phyloP scores from a whole-genome alignment of 2,797 vertebrate species.

The Sitta carolinensis region DNA sequence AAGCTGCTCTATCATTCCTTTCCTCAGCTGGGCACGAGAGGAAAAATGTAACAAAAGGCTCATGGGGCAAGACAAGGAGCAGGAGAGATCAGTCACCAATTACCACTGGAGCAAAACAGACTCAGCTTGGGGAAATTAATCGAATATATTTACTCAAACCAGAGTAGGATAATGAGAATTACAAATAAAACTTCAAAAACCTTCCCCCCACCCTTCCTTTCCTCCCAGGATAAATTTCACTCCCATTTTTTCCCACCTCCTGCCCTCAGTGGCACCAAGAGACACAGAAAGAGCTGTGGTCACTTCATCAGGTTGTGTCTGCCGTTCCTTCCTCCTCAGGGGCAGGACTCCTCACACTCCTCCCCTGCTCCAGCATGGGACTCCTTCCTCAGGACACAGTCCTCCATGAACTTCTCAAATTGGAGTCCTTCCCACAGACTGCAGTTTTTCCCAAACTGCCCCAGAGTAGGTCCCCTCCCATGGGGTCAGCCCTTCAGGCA shows the following conservation, averaged over 20 bases:
- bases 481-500: background rate
- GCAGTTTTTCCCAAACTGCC: background rate
- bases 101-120: background rate
- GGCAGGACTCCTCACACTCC: background rate
- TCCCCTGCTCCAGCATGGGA: background rate
- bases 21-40: background rate
- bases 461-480: rapidly evolving
- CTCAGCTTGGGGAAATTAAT: background rate
- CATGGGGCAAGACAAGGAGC: background rate
- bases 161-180: background rate
- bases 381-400: no score
- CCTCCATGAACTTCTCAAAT: background rate
- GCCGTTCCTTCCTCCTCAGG: rapidly evolving
- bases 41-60: background rate
- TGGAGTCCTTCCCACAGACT: background rate
- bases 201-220: background rate
- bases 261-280: rapidly evolving
- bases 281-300: rapidly evolving
- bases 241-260: background rate
- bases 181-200: background rate
- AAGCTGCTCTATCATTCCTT: rapidly evolving
- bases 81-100: background rate
- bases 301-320: background rate
- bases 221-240: background rate
- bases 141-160: background rate